Evolutionary conservation across 1,140 invertebrate species (phyloP), one percentile per base, ranked within the genome.

Genomic region (Musca domestica): DNA sequence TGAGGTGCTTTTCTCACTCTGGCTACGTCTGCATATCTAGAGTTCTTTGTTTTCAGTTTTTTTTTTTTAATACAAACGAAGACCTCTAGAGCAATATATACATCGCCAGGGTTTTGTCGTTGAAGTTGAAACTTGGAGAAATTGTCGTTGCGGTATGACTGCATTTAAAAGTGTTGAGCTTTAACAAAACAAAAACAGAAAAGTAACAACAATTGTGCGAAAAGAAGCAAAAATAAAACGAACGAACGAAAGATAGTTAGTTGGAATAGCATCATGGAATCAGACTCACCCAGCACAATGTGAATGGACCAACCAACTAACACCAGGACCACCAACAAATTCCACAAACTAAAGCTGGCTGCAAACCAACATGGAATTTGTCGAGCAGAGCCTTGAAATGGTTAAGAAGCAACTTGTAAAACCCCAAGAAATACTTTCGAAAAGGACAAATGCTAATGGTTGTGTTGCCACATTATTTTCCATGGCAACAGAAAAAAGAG

Each of bases 161-260:
- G 61, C 61, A 64, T 47, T 48, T 64, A 64, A 48, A 47, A 64
- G 61, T 46, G 61, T 15, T 46, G 46, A 48, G 22, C 34, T 46
- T 22, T 22, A 41, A 17, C 46, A 64, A 5, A 64, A 46, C 30
- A 64, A 19, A 64, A 20, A 4, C 15, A 48, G 12, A 64, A 46
- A 64, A 41, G 3, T 25, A 64, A 64, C 61, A 46, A 41, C 30
- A 64, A 64, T 64, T 15, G 61, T 19, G 47, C 14, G 17, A 64
- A 64, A 23, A 64, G 41, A 47, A 64, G 10, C 61, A 46, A 14
- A 30, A 48, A 64, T n/a, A 64, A 47, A 48, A 41, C 27, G 34
- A 19, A 64, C 30, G n/a, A n/a, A n/a, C n/a, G n/a, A n/a, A n/a
- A n/a, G n/a, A n/a, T n/a, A n/a, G n/a, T n/a, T n/a, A n/a, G n/a